Base-by-base conservation (phyloP, 2,888 invertebrate species). In the Hartigia nigra region DNA sequence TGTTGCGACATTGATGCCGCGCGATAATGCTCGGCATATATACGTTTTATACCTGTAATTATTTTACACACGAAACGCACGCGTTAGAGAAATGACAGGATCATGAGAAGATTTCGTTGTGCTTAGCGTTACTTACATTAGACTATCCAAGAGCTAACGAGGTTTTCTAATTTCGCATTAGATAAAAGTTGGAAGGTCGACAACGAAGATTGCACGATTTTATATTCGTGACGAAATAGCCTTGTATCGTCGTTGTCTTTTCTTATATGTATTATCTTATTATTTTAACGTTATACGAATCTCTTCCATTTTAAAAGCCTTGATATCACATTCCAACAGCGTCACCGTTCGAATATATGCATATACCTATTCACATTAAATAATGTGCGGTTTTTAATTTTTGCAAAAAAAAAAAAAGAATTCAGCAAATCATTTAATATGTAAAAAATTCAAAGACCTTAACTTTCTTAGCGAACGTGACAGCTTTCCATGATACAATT, bases 1-100 rank as follows among this genome's bases (percentile, higher is more conserved):
- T 85, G 82, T 90, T 89, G 85, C 88, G 89, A 90, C 89, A 90
- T 86, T 82, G 78, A 80, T 88, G 89, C 87, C 87, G 88, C 88
- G 86, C 88, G 89, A 89, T 90, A 90, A 83, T 84, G 80, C 82
- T 84, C 84, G 84, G 82, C 83, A 86, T 88, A 86, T 78, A 70
- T 79, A 76, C 81, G 80, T 74, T 55, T 81, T 76, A 76, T 78
- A 88, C 14, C 88, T 88, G 87, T 84, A 84, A 87, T 88, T 88
- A 85, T 86, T 83, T 86, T 86, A 84, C 83, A 55, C 2, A 84
- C 85, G 83, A 78, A 82, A 81, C 74, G 77, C 78, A 82, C 82
- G 80, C 82, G 82, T 82, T 81, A 78, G 84, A 82, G 82, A 79
- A 82, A 80, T 14, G 72, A 34, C 31, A 31, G 72, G 31, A 72